Base-by-base conservation (phyloP, 2,888 invertebrate genomes). In the Macrosoma leucophasiata region DNA sequence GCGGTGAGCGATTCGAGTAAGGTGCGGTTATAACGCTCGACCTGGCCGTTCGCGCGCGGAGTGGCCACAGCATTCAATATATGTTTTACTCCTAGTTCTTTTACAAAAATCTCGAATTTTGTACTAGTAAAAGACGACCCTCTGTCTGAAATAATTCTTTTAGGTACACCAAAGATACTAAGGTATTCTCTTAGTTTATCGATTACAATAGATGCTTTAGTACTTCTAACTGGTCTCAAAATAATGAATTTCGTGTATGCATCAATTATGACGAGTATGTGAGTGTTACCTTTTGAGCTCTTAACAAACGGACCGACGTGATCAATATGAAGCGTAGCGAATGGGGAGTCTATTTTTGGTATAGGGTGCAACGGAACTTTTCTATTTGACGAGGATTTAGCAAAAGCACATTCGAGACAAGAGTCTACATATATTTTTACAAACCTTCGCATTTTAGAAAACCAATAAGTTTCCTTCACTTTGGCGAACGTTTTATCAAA, bases 51-150 rank as follows among this genome's bases (percentile, higher is more conserved):
- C 1, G 30, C 19, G 3, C 36, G 31, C 8, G 39, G 42, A 10
- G 29, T 29, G 6, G 40, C 27, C 1, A 42, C 34, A 3, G 45
- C 35, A 18, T 40, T 38, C 8, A 45, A 19, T n/a, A 49, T 33
- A 32, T 48, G 48, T 8, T 29, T 48, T 9, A 51, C 38, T 1
- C 41, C 40, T 8, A 56, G 46, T 10, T 56, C 46, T 2, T 36
- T 23, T n/a, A n/a, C n/a, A n/a, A n/a, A n/a, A n/a, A n/a, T n/a
- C n/a, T n/a, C n/a, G n/a, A 14, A 17, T 3, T 33, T 15, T n/a
- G 12, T 9, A 8, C 27, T 24, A 3, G 39, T 39, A 10, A 39
- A 39, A 3, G 27, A 15, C 3, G 27, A 27, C 0, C 39, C 34
- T 12, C 39, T 30, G 10, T 39, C 39, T 5, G 29, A 23, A 7